Evolutionary conservation across 1,140 invertebrate genomes (phyloP), one percentile per base, ranked within the genome.

Genomic region (Araneus ventricosus): DNA sequence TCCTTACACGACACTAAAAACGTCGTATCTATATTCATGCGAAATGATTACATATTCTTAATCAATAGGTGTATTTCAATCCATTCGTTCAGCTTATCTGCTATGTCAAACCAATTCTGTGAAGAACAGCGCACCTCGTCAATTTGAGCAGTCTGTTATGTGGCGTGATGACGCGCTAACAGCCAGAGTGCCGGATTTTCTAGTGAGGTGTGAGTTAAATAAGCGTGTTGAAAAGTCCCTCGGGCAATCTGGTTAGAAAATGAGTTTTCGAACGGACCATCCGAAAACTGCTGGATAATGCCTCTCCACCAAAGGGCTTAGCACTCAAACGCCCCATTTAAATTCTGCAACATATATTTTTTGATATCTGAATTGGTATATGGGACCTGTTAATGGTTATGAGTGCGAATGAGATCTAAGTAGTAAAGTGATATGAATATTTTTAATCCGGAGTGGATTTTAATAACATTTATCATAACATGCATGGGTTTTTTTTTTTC

Each of bases 231-330:
- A 37, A 75, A 75, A 75, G 30, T 27, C 70, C 70, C 34, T 34
- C 30, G 6, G 70, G 70, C 70, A 75, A 75, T 75, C 70, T 34
- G 30, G 70, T 75, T 75, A 75, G 70, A 75, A n/a, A 75, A 75
- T 75, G 70, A 75, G 70, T 37, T 75, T 75, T 75, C 34, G 70
- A 37, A 34, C 70, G 30, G n/a, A 20, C 70, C 70, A 75, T 34
- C 14, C 70, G 70, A 75, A n/a, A 75, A 75, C 34, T 75, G 20
- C 70, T 34, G 34, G 17, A 75, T 75, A 75, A 75, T 37, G 70
- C 27, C 4, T 75, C 14, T 20, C 27, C 30, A 20, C 70, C 70
- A 75, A 75, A 34, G 14, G 10, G 30, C 34, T 37, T 37, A 37
- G 34, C 2, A 30, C 3, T 17, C 17, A 75, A 75, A 75, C 34